These are phyloP conservation scores for Branchinecta lynchi DNA, from an alignment of 1,140 invertebrate genomes.

Conservation along the genomic window DNA sequence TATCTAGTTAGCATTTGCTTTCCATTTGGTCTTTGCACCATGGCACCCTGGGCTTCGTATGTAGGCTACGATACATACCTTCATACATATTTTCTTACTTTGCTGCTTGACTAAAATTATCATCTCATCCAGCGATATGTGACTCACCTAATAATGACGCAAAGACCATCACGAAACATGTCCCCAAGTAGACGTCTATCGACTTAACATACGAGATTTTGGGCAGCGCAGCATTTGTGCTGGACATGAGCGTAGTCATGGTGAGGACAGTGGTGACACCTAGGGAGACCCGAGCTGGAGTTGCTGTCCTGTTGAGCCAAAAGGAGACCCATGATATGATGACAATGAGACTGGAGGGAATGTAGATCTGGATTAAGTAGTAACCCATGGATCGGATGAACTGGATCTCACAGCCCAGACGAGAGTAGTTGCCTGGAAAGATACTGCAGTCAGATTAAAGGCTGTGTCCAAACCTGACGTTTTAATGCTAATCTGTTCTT, in stretches of 20 bases:
- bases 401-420: constrained; percentile 39
- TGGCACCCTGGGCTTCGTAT: background rate
- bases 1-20: background rate
- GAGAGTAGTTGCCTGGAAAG: constrained; percentile 40
- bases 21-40: background rate
- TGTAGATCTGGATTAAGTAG: constrained; percentile 39
- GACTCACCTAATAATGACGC: constrained; percentile 28
- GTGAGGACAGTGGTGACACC: constrained; percentile 42
- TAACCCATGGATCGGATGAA: constrained; percentile 40
- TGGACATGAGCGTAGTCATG: constrained; percentile 37
- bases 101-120: background rate
- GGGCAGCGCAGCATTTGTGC: constrained; percentile 36
- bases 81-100: background rate
- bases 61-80: background rate
- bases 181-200: constrained; percentile 36
- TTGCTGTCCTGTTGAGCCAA: constrained; percentile 33
- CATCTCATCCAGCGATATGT: background rate
- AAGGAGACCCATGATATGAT: constrained; percentile 35
- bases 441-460: background rate
- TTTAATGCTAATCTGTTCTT: too few species aligned
- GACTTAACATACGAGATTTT: constrained; percentile 37
- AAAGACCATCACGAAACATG: constrained; percentile 37
- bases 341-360: constrained; percentile 40
- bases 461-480: too few species aligned
- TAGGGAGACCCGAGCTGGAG: constrained; percentile 41